Conservation (phyloP, 2,888 invertebrate species). For the Diloba caeruleocephala region DNA sequence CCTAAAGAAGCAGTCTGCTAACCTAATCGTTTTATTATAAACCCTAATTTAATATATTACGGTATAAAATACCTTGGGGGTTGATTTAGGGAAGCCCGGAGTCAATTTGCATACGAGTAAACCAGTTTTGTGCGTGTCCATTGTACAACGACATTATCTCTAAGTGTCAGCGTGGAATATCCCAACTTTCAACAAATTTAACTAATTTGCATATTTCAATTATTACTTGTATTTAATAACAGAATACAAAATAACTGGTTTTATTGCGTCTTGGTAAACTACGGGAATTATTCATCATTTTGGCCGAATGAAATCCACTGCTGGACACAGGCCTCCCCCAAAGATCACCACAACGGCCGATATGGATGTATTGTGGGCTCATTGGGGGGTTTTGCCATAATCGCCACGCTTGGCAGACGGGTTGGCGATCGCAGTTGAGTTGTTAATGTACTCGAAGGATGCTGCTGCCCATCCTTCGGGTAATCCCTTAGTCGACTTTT, state of each 20-base stretch:
- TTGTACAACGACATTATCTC: constrained; percentile 11
- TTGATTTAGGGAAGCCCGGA: constrained; percentile 54
- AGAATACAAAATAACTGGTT: not conserved
- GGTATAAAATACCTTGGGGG: constrained; percentile 57
- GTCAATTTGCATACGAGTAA: constrained; percentile 70
- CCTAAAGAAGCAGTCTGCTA: constrained; percentile 39
- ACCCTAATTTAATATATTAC: constrained; percentile 58
- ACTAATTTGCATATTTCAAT: constrained; percentile 7
- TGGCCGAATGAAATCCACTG: no score
- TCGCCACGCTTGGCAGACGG: no score
- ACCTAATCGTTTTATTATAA: constrained; percentile 52
- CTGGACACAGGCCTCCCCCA: no score
- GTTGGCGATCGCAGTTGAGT: no score
- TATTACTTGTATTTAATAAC: constrained; percentile 3
- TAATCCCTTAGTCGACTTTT: no score
- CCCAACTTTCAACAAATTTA: not conserved
- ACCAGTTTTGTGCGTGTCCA: constrained; percentile 68
- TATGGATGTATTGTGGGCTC: no score
- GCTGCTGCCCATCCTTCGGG: no score
- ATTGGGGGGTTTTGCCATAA: no score
- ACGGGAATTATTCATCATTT: no score
- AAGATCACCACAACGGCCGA: no score
- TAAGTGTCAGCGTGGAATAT: constrained; percentile 5
- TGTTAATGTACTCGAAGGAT: no score
- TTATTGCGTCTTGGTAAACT: no score